Conservation (phyloP, 2,113 vertebrate genomes). For the Atlantisia rogersi region DNA sequence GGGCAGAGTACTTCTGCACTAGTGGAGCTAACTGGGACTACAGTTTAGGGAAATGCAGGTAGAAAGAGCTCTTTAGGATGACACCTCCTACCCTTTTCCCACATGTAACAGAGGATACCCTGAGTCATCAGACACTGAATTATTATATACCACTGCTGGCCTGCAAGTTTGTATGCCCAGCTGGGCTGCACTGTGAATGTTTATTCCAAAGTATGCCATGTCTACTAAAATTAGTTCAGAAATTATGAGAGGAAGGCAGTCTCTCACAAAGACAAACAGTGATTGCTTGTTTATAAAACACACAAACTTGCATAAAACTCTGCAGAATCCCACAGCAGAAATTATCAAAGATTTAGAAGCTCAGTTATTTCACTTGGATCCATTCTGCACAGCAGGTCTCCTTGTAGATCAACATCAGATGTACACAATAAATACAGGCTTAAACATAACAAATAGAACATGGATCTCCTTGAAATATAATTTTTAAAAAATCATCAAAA, state of each 20-base stretch:
- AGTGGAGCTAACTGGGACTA: background rate
- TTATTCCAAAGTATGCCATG: background rate
- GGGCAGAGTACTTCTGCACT: background rate
- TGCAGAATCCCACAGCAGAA: background rate
- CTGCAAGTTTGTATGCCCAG: background rate
- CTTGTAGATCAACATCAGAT: background rate
- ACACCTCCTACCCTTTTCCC: background rate
- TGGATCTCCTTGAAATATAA: background rate
- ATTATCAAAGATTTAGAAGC: background rate
- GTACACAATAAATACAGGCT: background rate
- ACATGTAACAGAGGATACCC: background rate
- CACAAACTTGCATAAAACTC: background rate
- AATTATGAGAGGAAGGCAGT: background rate
- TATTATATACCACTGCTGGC: background rate
- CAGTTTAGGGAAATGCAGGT: background rate
- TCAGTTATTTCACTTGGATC: background rate
- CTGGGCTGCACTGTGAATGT: background rate
- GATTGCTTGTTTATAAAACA: background rate
- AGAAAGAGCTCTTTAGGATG: rapidly evolving
- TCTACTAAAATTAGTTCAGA: background rate
- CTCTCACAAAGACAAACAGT: background rate
- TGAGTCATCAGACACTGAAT: background rate
- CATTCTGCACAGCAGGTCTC: background rate
- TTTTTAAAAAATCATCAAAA: background rate
- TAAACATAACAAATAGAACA: background rate